Evolutionary conservation across 2,797 vertebrate species (phyloP), one percentile per base, ranked within the genome.

Genomic region (Eidolon dupreanum): DNA sequence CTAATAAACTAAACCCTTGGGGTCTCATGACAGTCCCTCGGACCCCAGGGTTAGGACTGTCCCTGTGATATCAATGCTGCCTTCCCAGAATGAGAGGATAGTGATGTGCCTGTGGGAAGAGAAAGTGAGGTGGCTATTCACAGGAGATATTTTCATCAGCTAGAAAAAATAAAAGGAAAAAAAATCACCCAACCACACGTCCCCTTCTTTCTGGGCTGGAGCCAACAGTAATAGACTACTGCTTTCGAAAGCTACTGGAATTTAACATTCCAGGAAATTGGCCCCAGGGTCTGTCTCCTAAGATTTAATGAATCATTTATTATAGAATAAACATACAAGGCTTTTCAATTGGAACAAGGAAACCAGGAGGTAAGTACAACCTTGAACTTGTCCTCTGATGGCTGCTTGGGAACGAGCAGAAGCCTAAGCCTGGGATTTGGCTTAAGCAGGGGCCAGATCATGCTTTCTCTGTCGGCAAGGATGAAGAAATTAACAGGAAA

Each of bases 191-290:
- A 86, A 88, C 61, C 57, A 63, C 51, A 55, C 0, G 0, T 51
- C 53, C 81, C 70, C 10, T 0, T 43, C 68, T 82, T 85, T 38
- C 92, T 92, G 97, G 94, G 78, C 53, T 4, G 16, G 16, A 65
- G 96, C 95, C 96, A 98, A 96, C 55, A 71, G 63, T 68, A 90
- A 95, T 15, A 94, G 87, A 61, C 24, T 2, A 4, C 28, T 36
- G 61, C 82, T 95, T 93, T 96, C 65, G 73, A 68, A 93, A 89
- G 86, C 97, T 97, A 93, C 96, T 36, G 38, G 90, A 95, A 96
- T 61, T 93, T 71, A 74, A 92, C 92, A 89, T 96, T 97, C 95
- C 93, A 97, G 97, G 94, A 97, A 97, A 81, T 43, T 24, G 38
- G 91, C 85, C 89, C 33, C 74, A 53, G 94, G 0, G 20, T 83